A percentile compares a stretch with the other conserved stretches of the same genome.
Evolutionary conservation across 2,888 invertebrate species (phyloP).

Genomic region (Apantesis nais): DNA sequence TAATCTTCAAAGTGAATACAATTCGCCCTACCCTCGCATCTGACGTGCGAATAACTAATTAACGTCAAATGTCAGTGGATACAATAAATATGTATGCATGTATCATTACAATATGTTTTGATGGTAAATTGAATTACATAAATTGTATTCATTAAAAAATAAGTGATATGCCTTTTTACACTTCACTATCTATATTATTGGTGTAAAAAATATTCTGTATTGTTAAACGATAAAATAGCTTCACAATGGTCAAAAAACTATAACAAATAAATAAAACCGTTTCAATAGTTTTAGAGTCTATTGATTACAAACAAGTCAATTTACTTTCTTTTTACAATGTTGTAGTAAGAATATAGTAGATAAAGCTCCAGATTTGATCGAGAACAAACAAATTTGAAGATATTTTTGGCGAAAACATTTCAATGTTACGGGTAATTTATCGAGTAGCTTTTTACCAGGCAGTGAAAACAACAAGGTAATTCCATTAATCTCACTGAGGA

Average conservation of each 20-base stretch:
- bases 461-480: not conserved
- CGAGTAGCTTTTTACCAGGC: not conserved
- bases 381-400: not conserved
- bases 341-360: not conserved
- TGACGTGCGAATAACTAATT: conserved; percentile 61
- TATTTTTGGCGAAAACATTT: not conserved
- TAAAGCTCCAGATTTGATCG: not conserved
- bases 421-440: not conserved
- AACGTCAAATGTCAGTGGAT: conserved; percentile 59
- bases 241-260: not conserved
- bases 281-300: not conserved
- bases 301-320: not conserved
- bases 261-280: no score
- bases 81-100: conserved; percentile 39
- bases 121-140: conserved; percentile 14
- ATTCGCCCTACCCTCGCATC: conserved; percentile 43
- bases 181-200: not conserved
- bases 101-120: conserved; percentile 38
- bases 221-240: not conserved
- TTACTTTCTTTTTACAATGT: not conserved
- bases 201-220: no score
- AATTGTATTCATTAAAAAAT: conserved; percentile 1
- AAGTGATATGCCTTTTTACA: not conserved
- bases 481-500: not conserved
- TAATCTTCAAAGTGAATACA: conserved; percentile 57